Conservation (phyloP, 2,113 vertebrate genomes). For the Vulpes lagopus region DNA sequence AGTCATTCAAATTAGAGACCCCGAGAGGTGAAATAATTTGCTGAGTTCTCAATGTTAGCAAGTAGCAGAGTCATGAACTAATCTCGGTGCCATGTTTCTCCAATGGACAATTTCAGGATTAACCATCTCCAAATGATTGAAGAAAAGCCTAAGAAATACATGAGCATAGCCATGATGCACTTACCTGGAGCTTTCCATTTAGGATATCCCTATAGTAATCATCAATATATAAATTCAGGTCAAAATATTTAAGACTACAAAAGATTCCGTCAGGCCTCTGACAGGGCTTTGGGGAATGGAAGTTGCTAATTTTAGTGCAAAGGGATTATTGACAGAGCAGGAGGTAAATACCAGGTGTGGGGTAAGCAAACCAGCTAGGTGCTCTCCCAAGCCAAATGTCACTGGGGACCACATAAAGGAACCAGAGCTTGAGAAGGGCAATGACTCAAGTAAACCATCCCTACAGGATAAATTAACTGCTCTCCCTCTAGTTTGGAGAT, state of each 20-base stretch:
- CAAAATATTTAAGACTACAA: neutral
- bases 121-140: neutral
- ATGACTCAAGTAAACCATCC: neutral
- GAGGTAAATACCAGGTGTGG: neutral
- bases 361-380: neutral
- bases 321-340: conserved; percentile 38
- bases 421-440: neutral
- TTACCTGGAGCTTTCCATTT: conserved; percentile 54
- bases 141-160: neutral
- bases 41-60: neutral
- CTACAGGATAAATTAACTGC: conserved; percentile 50
- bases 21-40: neutral
- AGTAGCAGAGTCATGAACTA: neutral
- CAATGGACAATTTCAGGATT: neutral
- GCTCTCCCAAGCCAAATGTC: neutral
- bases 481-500: neutral
- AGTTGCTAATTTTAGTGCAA: neutral
- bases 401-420: neutral
- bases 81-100: neutral
- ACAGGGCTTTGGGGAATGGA: neutral
- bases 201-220: neutral
- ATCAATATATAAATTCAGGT: neutral
- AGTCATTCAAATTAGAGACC: neutral
- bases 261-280: neutral
- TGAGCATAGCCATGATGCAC: neutral